Evolutionary conservation across 2,113 vertebrate genomes (phyloP).

Genomic region (Sturnus vulgaris): DNA sequence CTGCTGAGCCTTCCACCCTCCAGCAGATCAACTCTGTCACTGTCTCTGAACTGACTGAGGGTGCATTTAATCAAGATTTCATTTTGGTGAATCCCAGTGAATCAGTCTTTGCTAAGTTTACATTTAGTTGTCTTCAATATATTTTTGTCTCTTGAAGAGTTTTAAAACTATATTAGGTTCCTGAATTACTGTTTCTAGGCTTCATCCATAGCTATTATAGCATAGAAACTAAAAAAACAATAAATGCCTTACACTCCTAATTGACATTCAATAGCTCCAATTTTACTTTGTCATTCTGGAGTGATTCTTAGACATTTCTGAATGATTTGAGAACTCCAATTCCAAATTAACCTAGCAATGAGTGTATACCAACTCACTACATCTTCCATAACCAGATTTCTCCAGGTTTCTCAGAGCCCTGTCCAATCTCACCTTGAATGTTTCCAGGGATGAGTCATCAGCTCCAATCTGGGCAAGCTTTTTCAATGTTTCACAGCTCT

Average conservation of each 20-base stretch:
- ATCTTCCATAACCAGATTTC: not conserved
- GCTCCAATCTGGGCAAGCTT: not conserved
- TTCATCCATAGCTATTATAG: not conserved
- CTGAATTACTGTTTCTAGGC: not conserved
- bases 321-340: not conserved
- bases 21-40: fast-evolving
- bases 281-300: not conserved
- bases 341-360: not conserved
- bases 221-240: not conserved
- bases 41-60: not conserved
- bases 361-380: fast-evolving
- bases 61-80: not conserved
- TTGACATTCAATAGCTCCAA: not conserved
- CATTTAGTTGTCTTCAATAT: not conserved
- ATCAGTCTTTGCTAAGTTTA: not conserved
- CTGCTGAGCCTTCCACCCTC: not conserved
- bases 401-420: not conserved
- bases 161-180: not conserved
- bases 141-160: not conserved
- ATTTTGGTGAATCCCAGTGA: not conserved
- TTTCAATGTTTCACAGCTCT: not conserved
- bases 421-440: not conserved
- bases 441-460: not conserved
- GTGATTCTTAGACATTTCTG: not conserved
- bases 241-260: not conserved